Evolutionary conservation across 2,113 vertebrate genomes (phyloP), one percentile per base, ranked within the genome.

Genomic region (Lophius piscatorius): DNA sequence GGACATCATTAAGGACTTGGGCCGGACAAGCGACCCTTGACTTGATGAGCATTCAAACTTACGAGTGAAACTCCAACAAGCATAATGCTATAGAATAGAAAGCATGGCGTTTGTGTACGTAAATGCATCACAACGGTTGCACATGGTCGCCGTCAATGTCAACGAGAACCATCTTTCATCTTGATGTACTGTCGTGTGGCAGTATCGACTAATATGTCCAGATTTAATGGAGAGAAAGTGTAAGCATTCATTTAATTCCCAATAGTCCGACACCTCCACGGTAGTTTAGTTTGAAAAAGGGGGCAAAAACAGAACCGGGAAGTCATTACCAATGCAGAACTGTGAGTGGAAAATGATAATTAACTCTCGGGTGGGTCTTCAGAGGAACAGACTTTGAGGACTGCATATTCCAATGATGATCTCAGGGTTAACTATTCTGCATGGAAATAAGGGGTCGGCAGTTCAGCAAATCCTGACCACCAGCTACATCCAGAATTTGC

Each of bases 1-100:
- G 56, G 77, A 81, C 73, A 82, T 85, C 40, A 82, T 85, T 77
- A 74, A 72, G 44, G 46, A 78, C 62, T 62, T 75, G 38, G 58
- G 40, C 66, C 41, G 29, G 46, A 64, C 59, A 58, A 64, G 67
- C 61, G 70, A 54, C 49, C 26, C n/a, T 51, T 20, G 28, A 40
- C n/a, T 8, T 31, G 47, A 56, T 24, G 24, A 49, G 49, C 14
- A 48, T 26, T 8, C 34, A 22, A 57, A 36, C 31, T 14, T 44
- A 31, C 23, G 10, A 45, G 11, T 14, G 42, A 42, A 61, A 44
- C 17, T 20, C 10, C 21, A 67, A 26, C n/a, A 26, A 49, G 39
- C 21, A 33, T 2, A 33, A 22, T 14, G 24, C 49, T 13, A 45
- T 41, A 24, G 48, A 70, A 35, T 24, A 41, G 11, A 56, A 67